Percentiles rank a stretch among this genome's conserved stretches.
Conservation (phyloP, 2,888 invertebrate species). For the Macaria liturata region DNA sequence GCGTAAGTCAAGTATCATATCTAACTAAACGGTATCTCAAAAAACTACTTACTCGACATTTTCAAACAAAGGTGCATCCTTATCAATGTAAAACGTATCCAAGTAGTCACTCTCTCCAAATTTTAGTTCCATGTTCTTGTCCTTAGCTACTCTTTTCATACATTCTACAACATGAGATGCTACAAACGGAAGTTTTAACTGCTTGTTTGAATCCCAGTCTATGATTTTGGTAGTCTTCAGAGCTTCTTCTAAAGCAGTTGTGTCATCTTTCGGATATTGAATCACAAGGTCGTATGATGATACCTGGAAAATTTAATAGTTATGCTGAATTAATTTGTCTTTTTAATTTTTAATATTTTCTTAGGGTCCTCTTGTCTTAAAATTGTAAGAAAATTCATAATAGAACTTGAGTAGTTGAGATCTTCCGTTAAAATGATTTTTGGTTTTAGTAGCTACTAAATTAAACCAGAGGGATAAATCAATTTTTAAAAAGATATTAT, state of each 20-base stretch:
- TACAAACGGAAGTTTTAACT: slow-evolving; percentile 7
- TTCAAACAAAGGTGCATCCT: slow-evolving; percentile 8
- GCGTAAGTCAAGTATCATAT: no score
- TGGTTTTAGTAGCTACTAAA: no score
- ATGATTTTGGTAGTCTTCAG: slow-evolving; percentile 46
- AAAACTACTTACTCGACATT: slow-evolving; percentile 7
- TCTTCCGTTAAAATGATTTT: no score
- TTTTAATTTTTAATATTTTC: no score
- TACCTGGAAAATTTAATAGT: slow-evolving; percentile 44
- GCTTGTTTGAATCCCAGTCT: slow-evolving; percentile 2
- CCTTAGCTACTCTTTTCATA: slow-evolving; percentile 1
- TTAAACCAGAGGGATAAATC: no score
- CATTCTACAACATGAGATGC: slow-evolving; percentile 2
- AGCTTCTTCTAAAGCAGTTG: slow-evolving; percentile 46
- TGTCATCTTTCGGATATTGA: slow-evolving; percentile 47
- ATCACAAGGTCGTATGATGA: slow-evolving; percentile 51
- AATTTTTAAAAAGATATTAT: no score
- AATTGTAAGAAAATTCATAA: no score
- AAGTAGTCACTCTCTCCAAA: background rate
- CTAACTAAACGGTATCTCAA: no score
- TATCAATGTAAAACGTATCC: slow-evolving; percentile 6
- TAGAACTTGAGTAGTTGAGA: no score
- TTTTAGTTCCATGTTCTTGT: slow-evolving; percentile 5
- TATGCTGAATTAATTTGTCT: background rate
- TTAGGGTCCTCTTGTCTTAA: no score